phyloP scores from a whole-genome alignment of 2,797 vertebrate species.

The Macrochelys suwanniensis region DNA sequence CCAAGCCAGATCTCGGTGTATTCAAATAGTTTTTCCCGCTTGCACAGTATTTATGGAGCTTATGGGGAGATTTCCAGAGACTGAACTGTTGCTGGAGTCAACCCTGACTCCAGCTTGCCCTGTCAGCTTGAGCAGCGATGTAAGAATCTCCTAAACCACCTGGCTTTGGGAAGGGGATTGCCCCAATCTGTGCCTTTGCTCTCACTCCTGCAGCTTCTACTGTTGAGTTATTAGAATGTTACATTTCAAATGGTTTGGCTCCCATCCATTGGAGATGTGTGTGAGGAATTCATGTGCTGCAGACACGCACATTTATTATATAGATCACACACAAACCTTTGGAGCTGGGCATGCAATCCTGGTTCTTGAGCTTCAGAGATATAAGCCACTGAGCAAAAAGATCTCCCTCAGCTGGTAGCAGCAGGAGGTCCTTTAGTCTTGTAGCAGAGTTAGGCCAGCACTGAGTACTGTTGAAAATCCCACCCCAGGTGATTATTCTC shows the following conservation, averaged over 20 bases:
- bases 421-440: neutral
- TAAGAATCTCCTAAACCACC: slow-evolving; percentile 68
- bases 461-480: slow-evolving; percentile 3
- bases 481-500: neutral
- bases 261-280: slow-evolving; percentile 37
- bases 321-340: slow-evolving; percentile 64
- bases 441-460: neutral
- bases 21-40: slow-evolving; percentile 60
- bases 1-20: slow-evolving; percentile 51
- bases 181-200: slow-evolving; percentile 61
- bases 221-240: too few species aligned
- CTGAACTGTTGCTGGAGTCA: slow-evolving; percentile 63
- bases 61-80: slow-evolving; percentile 51
- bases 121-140: slow-evolving; percentile 26
- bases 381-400: neutral
- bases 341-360: slow-evolving; percentile 39
- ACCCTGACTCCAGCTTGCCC: slow-evolving; percentile 68
- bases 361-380: neutral
- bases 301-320: slow-evolving; percentile 50
- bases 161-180: slow-evolving; percentile 68
- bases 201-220: slow-evolving; percentile 49
- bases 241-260: slow-evolving; percentile 40
- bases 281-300: slow-evolving; percentile 57
- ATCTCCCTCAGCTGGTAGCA: neutral
- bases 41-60: slow-evolving; percentile 66